Evolutionary conservation across 1,140 invertebrate species (phyloP).

Genomic region (Sminthurinus signatus): DNA sequence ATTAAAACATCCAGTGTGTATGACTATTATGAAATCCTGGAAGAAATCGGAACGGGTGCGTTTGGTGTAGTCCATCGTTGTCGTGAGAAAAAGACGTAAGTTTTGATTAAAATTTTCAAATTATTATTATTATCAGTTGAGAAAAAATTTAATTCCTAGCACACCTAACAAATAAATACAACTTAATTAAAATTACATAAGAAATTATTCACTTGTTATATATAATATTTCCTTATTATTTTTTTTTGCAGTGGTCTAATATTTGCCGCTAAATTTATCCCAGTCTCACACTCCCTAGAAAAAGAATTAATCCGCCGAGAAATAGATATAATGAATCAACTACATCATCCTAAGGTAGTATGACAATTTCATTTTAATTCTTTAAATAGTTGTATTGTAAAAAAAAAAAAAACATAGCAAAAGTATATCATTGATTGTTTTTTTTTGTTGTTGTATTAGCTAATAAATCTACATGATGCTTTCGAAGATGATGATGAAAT

Average conservation of each 20-base stretch:
- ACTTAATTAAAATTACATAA: background rate
- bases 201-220: background rate
- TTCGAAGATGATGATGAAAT: constrained; percentile 99
- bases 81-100: constrained; percentile 76
- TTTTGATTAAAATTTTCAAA: no score
- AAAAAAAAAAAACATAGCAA: no score
- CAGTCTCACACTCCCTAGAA: constrained; percentile 88
- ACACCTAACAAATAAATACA: no score
- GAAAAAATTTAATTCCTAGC: no score
- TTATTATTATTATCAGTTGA: no score
- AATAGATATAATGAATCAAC: constrained; percentile 98
- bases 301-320: constrained; percentile 96
- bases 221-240: background rate
- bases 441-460: no score
- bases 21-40: constrained; percentile 96
- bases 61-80: constrained; percentile 98
- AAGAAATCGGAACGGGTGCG: constrained; percentile 98
- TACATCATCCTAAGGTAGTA: constrained; percentile 96
- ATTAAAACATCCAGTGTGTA: constrained; percentile 92
- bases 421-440: no score
- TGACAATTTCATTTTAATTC: no score
- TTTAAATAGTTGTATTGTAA: no score
- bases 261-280: constrained; percentile 99
- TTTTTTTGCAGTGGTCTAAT: constrained; percentile 63
- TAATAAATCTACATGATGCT: constrained; percentile 97